A percentile compares a stretch with the other conserved stretches of the same genome.
Evolutionary conservation across 1,140 invertebrate species (phyloP).

Genomic region (Scaptomyza montana): DNA sequence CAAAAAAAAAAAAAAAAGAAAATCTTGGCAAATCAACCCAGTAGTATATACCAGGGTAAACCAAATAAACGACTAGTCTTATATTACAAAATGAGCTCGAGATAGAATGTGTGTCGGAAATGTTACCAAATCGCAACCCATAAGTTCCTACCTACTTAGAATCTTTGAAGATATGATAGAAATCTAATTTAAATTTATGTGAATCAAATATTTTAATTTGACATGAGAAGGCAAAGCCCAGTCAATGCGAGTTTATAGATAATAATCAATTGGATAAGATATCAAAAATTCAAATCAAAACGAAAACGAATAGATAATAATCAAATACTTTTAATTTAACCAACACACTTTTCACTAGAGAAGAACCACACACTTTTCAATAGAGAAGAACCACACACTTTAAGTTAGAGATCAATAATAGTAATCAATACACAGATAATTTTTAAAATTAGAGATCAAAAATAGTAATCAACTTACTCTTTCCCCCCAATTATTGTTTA

Average conservation of each 20-base stretch:
- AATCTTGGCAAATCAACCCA: slow-evolving; percentile 48
- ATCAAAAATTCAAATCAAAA: no score
- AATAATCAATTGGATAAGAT: no score
- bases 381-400: background rate
- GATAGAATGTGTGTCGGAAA: slow-evolving; percentile 9
- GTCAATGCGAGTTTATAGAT: background rate
- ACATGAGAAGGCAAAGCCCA: background rate
- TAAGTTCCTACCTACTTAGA: slow-evolving; percentile 27
- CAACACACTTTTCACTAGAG: background rate
- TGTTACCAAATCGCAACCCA: slow-evolving; percentile 14
- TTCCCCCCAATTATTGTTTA: no score
- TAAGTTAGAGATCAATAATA: slow-evolving; percentile 10
- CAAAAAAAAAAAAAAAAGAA: slow-evolving; percentile 17
- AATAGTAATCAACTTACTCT: no score
- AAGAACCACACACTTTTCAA: background rate
- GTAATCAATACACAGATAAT: background rate
- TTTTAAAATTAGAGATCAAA: background rate
- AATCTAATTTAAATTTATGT: slow-evolving; percentile 10
- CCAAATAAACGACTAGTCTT: slow-evolving; percentile 27
- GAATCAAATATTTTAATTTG: slow-evolving; percentile 3
- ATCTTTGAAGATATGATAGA: background rate
- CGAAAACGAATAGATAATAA: no score
- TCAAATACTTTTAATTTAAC: background rate
- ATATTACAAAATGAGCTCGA: slow-evolving; percentile 25
- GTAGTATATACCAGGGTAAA: slow-evolving; percentile 6